Percentiles rank a stretch among this genome's conserved stretches.
Conservation (phyloP, 1,140 invertebrate species). For the Nixonia krombeini region DNA sequence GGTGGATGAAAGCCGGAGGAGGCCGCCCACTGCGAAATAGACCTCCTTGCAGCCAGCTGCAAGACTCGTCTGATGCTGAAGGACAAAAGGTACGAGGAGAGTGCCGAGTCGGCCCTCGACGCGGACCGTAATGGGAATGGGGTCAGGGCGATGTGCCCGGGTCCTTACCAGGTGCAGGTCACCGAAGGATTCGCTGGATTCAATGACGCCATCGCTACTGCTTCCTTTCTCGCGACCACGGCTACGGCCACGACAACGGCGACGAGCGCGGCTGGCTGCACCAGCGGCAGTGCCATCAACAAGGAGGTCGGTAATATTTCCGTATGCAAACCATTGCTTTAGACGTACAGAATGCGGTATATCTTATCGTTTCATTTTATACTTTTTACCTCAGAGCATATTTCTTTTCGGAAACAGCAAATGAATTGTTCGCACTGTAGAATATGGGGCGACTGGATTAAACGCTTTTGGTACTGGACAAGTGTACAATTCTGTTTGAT, state of each 20-base stretch:
- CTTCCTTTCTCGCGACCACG: conserved; percentile 33
- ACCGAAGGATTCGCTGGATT: conserved; percentile 45
- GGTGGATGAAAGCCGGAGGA: conserved; percentile 42
- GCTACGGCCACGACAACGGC: conserved; percentile 35
- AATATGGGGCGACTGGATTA: no score
- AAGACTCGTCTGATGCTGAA: conserved; percentile 64
- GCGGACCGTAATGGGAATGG: conserved; percentile 63
- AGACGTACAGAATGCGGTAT: no score
- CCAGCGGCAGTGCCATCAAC: conserved; percentile 35
- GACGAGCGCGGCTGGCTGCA: conserved; percentile 44
- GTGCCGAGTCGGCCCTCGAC: conserved; percentile 57
- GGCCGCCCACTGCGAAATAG: conserved; percentile 41
- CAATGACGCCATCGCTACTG: conserved; percentile 43
- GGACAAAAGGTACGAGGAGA: conserved; percentile 62
- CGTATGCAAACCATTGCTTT: no score
- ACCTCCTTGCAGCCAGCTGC: conserved; percentile 46
- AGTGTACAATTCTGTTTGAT: no score
- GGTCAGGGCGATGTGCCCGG: conserved; percentile 50
- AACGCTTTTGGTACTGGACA: no score
- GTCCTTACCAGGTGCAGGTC: conserved; percentile 44
- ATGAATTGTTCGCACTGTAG: no score
- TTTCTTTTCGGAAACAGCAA: background rate
- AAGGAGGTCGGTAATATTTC: conserved; percentile 41
- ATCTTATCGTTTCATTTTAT: background rate
- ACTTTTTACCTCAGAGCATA: no score